Evolutionary conservation across 2,797 vertebrate genomes (phyloP), one percentile per base, ranked within the genome.

Genomic region (Zenarchopterus dispar): DNA sequence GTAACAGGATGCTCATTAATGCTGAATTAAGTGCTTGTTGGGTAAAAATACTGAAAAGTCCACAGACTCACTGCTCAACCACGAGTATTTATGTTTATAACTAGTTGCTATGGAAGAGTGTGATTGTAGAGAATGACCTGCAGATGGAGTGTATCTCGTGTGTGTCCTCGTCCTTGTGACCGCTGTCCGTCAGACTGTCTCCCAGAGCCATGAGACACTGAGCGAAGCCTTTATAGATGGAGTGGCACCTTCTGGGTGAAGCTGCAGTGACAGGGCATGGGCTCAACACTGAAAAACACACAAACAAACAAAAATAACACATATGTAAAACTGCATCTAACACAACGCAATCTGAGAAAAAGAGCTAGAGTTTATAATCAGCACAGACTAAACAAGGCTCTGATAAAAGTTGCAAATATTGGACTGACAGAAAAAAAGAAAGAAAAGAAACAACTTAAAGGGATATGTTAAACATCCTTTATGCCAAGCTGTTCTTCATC

Each of bases 191-290:
- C 93, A 99, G 94, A 85, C 95, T 92, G 71, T 98, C 95, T 28
- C 97, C 97, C 54, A 99, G 89, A 62, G 93, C 94, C 91, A 99
- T 94, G 67, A 99, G 93, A 89, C 97, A 99, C 65, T 92, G 88
- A 0, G 97, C 96, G 1, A 98, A 99, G 43, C 97, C 97, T 85
- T 95, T 96, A 89, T 97, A 99, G 92, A 99, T 97, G 81, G 93
- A 94, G 86, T 95, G 92, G 60, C 97, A 98, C 78, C 82, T 90
- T 77, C 88, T 89, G 75, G 92, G 88, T 8, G 92, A 92, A 15
- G 86, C 88, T 42, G 92, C 89, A 53, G 87, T 85, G 54, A 88
- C 77, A 0, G 92, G 85, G 65, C 83, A 78, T 2, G 88, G 87
- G 36, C 88, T 81, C 78, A 92, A 81, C 84, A 91, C 94, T 95